Base-by-base conservation (phyloP, 1,140 invertebrate species). In the Drosophila triauraria region DNA sequence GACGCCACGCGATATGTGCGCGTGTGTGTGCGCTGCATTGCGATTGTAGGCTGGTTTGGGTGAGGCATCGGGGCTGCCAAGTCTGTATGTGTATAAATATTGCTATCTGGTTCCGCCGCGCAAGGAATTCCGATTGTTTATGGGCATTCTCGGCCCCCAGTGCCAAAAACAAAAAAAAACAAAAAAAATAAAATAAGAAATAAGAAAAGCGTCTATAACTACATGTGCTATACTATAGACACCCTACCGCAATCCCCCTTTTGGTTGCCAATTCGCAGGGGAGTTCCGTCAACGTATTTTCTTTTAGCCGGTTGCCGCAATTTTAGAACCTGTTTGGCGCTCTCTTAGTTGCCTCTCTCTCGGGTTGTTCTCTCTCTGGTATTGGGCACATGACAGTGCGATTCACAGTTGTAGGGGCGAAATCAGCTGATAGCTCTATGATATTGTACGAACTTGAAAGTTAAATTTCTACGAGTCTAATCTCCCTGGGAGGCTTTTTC, bases 1-100 rank as follows among this genome's bases (percentile, higher is more conserved):
- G 84, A 87, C 83, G 83, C 80, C 84, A 83, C 83, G 77, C 84
- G 68, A 84, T 81, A 71, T 64, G 61, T 69, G 58, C 71, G 71
- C 51, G 68, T 57, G 61, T 68, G 61, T 75, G 50, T 44, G 44
- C 30, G 40, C 25, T 61, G 71, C 68, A 72, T 42, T 62, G 44
- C 46, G 56, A 38, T 71, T 32, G 64, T 69, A 64, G 68, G 46
- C 51, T 67, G 46, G 47, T 12, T 48, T 51, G 63, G 62, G 63
- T 69, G 38, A 69, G 64, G 65, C 65, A 60, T 59, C 20, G 15
- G 4, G 47, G 23, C 38, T 43, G 17, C 30, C 17, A 25, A 25
- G 20, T 13, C 20, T 65, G 27, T 46, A 17, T 46, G 42, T 58
- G 40, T 58, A 43, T 58, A 44, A 43, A 62, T 63, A 62, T 35